Evolutionary conservation across 2,797 vertebrate species (phyloP).

Genomic region (Coccyzus lansbergi): DNA sequence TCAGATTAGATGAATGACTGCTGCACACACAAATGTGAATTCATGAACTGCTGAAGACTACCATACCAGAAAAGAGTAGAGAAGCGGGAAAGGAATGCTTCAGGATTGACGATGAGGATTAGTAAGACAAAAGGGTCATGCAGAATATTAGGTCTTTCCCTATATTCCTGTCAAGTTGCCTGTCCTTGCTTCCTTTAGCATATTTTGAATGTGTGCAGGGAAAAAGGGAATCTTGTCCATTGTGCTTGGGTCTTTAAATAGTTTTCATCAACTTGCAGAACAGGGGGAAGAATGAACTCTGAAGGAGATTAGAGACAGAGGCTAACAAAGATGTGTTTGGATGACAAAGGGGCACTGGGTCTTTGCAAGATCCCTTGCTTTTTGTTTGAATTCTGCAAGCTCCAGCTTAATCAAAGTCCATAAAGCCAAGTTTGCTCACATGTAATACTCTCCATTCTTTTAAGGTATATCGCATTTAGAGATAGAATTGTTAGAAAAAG

Average conservation of each 20-base stretch:
- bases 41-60: not conserved
- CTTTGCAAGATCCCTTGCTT: not conserved
- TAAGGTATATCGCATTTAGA: not conserved
- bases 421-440: not conserved
- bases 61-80: not conserved
- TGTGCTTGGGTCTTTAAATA: not conserved
- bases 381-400: not conserved
- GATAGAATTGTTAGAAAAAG: not conserved
- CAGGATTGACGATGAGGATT: not conserved
- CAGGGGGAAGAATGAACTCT: not conserved
- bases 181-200: not conserved
- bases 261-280: not conserved
- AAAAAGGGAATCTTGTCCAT: not conserved
- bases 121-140: not conserved
- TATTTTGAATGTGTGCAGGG: too few species aligned
- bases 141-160: not conserved
- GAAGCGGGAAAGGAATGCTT: not conserved
- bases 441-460: not conserved
- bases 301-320: not conserved
- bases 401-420: not conserved
- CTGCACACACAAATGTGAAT: not conserved
- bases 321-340: not conserved
- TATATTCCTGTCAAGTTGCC: not conserved
- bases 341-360: not conserved
- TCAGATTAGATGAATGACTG: fast-evolving